A percentile compares a stretch with the other conserved stretches of the same genome.
These are phyloP conservation scores for Nerophis ophidion DNA, from an alignment of 2,113 vertebrate genomes.

Conservation along the genomic window DNA sequence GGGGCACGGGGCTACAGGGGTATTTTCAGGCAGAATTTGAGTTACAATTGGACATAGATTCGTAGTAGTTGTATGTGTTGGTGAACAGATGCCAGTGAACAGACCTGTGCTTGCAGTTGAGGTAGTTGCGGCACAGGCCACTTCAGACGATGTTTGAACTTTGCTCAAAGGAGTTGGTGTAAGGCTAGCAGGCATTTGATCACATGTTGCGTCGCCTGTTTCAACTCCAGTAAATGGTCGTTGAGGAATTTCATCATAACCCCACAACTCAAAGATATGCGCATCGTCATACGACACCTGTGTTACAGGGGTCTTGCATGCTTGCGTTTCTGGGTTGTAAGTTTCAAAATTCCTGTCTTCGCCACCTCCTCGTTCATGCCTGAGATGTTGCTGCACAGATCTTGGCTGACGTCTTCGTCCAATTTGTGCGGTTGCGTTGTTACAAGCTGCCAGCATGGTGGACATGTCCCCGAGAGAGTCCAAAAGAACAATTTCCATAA, in stretches of 20 bases:
- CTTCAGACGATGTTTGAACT: no score
- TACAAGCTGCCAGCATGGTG: neutral
- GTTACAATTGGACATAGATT: neutral
- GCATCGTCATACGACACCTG: neutral
- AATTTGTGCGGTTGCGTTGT: neutral
- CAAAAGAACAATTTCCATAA: neutral
- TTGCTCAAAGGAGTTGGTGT: neutral
- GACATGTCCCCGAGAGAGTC: neutral
- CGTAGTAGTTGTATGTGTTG: neutral
- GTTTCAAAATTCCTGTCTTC: no score
- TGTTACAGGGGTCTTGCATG: neutral
- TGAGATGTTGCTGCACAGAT: neutral
- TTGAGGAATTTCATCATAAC: neutral
- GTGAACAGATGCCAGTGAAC: neutral
- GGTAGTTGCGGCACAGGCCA: neutral
- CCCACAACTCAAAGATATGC: conserved; percentile 3
- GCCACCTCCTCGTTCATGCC: no score
- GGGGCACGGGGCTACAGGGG: neutral
- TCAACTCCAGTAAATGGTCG: neutral
- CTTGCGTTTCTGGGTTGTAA: no score
- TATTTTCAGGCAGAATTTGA: no score
- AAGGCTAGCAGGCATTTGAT: neutral
- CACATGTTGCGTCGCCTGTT: neutral
- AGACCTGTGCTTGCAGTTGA: neutral
- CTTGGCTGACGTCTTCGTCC: neutral